These are phyloP conservation scores for Eidolon dupreanum DNA, from an alignment of 2,797 vertebrate genomes.

Conservation along the genomic window DNA sequence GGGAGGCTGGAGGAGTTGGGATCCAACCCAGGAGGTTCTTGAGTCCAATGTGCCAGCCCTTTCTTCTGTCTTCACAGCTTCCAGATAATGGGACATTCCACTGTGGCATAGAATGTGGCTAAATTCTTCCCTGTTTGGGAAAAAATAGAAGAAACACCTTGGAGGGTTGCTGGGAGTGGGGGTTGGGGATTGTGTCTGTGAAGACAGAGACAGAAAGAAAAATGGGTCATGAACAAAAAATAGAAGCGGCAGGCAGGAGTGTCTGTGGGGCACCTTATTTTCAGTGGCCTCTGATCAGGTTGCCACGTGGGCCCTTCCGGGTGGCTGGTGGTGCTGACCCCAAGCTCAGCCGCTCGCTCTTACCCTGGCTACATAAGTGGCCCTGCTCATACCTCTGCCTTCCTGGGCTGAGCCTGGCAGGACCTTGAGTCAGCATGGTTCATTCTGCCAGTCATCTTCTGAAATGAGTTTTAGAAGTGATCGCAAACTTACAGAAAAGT, in stretches of 20 bases:
- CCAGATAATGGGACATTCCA: background rate
- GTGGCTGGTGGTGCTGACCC: background rate
- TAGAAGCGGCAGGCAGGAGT: background rate
- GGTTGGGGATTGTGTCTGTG: background rate
- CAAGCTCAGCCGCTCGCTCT: fast-evolving
- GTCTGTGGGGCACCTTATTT: background rate
- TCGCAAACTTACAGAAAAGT: background rate
- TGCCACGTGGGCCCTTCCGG: background rate
- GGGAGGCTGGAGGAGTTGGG: fast-evolving
- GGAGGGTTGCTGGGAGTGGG: background rate
- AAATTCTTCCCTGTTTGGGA: background rate
- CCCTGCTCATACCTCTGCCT: fast-evolving
- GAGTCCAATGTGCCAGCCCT: background rate
- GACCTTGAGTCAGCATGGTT: background rate
- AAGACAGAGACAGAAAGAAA: background rate
- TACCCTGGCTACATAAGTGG: fast-evolving
- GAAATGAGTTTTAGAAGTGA: background rate
- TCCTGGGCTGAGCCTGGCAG: background rate
- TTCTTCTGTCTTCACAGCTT: background rate
- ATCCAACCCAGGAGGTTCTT: background rate
- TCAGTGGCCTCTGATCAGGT: background rate
- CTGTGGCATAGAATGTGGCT: background rate
- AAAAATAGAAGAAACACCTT: constrained; percentile 25
- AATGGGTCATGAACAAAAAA: constrained; percentile 25
- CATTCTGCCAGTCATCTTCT: background rate